Conservation (phyloP, 2,113 vertebrate genomes). For the Atlantisia rogersi region DNA sequence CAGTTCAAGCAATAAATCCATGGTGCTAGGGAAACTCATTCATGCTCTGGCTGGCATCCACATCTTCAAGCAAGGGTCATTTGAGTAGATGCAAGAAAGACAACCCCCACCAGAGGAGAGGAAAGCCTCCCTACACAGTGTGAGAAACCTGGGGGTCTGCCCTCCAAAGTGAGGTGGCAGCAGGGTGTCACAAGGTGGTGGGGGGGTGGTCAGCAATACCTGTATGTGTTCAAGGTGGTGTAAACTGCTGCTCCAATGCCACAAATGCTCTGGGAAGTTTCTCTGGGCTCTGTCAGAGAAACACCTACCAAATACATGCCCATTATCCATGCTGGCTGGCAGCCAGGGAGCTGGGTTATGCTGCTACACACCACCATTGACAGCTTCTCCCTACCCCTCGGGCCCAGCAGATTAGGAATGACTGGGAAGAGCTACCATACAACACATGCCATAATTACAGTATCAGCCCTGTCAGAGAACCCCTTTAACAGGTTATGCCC, state of each 20-base stretch:
- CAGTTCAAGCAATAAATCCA: not conserved
- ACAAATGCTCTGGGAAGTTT: not conserved
- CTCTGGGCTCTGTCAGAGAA: slow-evolving; percentile 13
- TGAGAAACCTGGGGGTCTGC: not conserved
- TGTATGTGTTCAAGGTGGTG: not conserved
- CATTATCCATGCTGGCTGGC: not conserved
- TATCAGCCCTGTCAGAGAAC: not conserved
- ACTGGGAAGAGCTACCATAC: not conserved
- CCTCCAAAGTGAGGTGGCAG: not conserved
- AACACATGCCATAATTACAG: not conserved
- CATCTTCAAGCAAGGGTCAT: not conserved
- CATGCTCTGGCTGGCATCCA: not conserved
- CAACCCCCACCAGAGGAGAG: not conserved
- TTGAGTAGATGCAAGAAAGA: not conserved
- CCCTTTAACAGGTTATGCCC: not conserved
- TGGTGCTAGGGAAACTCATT: not conserved
- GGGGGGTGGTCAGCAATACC: not conserved
- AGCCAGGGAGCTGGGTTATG: slow-evolving; percentile 9
- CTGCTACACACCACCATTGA: not conserved
- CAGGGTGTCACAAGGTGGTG: not conserved
- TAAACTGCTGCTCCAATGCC: not conserved
- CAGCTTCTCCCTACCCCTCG: not conserved
- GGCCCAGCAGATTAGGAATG: not conserved
- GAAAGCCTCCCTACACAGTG: fast-evolving
- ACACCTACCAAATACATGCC: not conserved